Base-by-base conservation (phyloP, 2,113 vertebrate genomes). In the Plecturocebus donacophilus region DNA sequence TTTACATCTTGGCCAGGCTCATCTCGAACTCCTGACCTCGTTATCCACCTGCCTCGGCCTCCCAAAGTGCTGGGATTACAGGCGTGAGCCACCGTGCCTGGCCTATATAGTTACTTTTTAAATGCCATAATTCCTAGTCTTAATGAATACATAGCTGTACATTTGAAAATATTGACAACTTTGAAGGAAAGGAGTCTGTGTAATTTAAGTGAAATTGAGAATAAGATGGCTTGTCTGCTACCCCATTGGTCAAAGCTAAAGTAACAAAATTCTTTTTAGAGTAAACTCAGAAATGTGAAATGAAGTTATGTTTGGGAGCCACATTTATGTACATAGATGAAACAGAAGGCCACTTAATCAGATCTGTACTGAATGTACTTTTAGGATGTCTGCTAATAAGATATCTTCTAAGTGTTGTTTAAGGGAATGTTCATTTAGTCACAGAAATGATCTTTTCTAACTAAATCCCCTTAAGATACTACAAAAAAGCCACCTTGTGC, bases 401-500 rank as follows among this genome's bases (percentile, higher is more conserved):
- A 17, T 94, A 32, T 73, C 35, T 93, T 93, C 61, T 93, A 80
- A 84, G 9, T 87, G 56, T 90, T 92, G 75, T 13, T n/a, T 87
- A 76, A 86, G 49, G 58, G 10, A 93, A 85, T 47, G 1, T 70
- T 91, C 23, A 20, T 75, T 91, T 84, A 91, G 25, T 83, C 91
- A 80, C 32, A 54, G 64, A 87, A 97, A 20, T 79, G 20, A 70
- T 77, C 49, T 83, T 97, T 92, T 95, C 81, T 49, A 81, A 94
- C 52, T 96, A 94, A 95, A 94, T 94, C 25, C 25, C 61, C 73
- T 42, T 86, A 71, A 56, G 79, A 38, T 9, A 35, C 91, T 91
- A 80, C 6, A 58, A 38, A 96, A 96, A 71, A 84, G 80, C 84
- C 80, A 96, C 91, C 83, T 91, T 94, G 42, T 91, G 12, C 64